These are phyloP conservation scores for Coecobrya sp. DNA, from an alignment of 2,888 invertebrate species.

Conservation along the genomic window DNA sequence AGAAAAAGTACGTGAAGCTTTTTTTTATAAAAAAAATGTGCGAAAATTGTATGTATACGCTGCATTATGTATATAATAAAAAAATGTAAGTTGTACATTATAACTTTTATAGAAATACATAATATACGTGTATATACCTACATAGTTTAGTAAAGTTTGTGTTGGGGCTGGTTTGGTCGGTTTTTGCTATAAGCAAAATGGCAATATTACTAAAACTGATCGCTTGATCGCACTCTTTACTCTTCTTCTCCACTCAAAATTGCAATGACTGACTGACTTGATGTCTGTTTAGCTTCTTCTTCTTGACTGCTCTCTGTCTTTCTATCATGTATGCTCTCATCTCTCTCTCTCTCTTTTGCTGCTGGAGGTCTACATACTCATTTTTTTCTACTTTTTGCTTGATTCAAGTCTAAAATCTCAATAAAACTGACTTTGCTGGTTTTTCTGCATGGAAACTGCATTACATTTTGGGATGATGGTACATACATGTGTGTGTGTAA, in stretches of 20 bases:
- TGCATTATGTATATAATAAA: neutral
- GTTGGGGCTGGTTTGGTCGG: slow-evolving; percentile 59
- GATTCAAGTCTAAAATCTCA: slow-evolving; percentile 37
- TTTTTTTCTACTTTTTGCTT: slow-evolving; percentile 12
- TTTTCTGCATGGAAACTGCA: slow-evolving; percentile 55
- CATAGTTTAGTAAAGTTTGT: slow-evolving; percentile 34
- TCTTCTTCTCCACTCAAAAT: slow-evolving; percentile 23
- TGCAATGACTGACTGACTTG: slow-evolving; percentile 61
- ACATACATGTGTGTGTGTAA: neutral
- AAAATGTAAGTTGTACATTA: slow-evolving; percentile 15
- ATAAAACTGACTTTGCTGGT: slow-evolving; percentile 53
- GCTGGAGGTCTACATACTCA: slow-evolving; percentile 51
- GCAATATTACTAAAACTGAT: slow-evolving; percentile 46
- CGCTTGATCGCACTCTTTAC: slow-evolving; percentile 40
- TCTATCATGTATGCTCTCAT: neutral
- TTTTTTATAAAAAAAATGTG: slow-evolving; percentile 44
- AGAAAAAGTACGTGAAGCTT: slow-evolving; percentile 29
- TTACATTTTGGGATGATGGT: neutral
- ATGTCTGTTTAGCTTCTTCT: slow-evolving; percentile 54
- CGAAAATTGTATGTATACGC: slow-evolving; percentile 38
- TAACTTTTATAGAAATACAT: neutral
- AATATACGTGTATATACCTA: neutral
- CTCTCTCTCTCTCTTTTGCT: neutral
- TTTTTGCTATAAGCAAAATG: slow-evolving; percentile 53
- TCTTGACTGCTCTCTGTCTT: slow-evolving; percentile 47